These are phyloP conservation scores for Rhincodon typus DNA, from an alignment of 2,797 vertebrate species.

Conservation along the genomic window DNA sequence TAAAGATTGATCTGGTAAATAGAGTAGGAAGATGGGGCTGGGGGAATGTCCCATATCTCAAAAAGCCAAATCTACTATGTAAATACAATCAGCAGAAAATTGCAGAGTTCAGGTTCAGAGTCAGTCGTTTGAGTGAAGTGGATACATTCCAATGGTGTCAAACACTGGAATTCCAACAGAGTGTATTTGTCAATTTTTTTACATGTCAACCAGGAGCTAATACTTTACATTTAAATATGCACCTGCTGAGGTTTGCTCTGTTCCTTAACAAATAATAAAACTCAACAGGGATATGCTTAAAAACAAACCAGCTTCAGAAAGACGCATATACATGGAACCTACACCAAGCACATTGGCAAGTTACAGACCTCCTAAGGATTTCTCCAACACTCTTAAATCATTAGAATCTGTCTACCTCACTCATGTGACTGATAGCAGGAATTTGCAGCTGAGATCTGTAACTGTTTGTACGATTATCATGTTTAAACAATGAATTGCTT, in stretches of 20 bases:
- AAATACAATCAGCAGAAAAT: constrained; percentile 2
- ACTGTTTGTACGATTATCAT: background rate
- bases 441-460: background rate
- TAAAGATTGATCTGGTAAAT: background rate
- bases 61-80: background rate
- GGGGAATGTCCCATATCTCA: background rate
- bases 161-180: background rate
- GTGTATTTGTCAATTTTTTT: background rate
- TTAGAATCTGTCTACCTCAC: background rate
- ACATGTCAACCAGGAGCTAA: background rate
- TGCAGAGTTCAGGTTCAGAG: background rate
- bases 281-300: constrained; percentile 17
- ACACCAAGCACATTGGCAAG: background rate
- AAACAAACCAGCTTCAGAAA: constrained; percentile 2
- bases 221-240: constrained; percentile 10
- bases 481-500: background rate
- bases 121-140: constrained; percentile 1
- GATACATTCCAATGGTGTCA: background rate
- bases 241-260: constrained; percentile 25
- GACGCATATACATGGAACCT: background rate
- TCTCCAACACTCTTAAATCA: background rate
- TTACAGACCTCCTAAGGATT: background rate
- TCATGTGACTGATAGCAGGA: background rate
- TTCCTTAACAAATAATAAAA: background rate
- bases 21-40: background rate